Evolutionary conservation across 2,113 vertebrate species (phyloP).

Genomic region (Tragelaphus imberbis): DNA sequence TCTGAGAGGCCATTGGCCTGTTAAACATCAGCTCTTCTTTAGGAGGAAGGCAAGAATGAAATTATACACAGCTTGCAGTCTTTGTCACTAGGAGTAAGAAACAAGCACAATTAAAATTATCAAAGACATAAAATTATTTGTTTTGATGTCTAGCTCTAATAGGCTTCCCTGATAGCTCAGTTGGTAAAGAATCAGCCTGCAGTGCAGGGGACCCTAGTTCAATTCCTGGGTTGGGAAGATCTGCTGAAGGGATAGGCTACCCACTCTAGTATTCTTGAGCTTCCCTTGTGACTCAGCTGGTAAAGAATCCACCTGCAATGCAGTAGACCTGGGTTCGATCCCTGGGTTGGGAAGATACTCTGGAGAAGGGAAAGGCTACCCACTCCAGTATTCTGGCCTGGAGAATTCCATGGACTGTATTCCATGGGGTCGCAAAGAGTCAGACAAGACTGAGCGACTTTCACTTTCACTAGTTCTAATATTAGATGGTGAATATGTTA

Average conservation of each 20-base stretch:
- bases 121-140: not conserved
- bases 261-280: not conserved
- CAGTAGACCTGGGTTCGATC: not conserved
- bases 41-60: not conserved
- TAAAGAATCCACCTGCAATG: not conserved
- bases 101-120: not conserved
- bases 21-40: not conserved
- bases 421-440: not conserved
- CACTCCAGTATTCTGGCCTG: not conserved
- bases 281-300: not conserved
- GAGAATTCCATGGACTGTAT: not conserved
- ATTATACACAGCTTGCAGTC: not conserved
- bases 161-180: not conserved
- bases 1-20: not conserved
- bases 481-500: not conserved
- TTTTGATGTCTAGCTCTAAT: not conserved
- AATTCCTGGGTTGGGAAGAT: not conserved
- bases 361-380: not conserved
- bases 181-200: not conserved
- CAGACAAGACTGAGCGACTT: not conserved
- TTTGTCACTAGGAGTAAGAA: not conserved
- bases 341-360: not conserved
- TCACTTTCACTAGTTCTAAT: not conserved
- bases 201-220: not conserved
- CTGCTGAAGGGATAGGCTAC: not conserved